Evolutionary conservation across 2,888 invertebrate genomes (phyloP).

Genomic region (Bedellia somnulentella): DNA sequence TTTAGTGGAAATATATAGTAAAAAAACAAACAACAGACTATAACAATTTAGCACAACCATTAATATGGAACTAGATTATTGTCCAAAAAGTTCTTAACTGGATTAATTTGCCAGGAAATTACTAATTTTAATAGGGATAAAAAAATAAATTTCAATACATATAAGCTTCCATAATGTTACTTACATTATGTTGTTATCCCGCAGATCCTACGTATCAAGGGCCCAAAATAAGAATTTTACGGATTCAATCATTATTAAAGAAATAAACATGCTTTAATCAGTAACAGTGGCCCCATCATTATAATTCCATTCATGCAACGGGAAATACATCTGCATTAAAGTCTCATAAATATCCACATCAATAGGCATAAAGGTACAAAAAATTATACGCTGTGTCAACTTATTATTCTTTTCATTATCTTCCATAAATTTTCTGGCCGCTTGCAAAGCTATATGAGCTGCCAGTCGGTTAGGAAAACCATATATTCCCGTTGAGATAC

Average conservation of each 20-base stretch:
- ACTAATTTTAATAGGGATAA: too few relatives aligned
- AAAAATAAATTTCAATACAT: too few relatives aligned
- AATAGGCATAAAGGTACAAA: conserved; percentile 74
- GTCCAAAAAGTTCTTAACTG: too few relatives aligned
- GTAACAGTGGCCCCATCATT: conserved; percentile 11
- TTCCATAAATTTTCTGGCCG: conserved; percentile 68
- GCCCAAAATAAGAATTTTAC: too few relatives aligned
- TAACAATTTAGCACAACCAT: too few relatives aligned
- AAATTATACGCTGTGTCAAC: conserved; percentile 73
- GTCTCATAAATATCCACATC: conserved; percentile 75
- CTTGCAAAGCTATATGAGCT: conserved; percentile 70
- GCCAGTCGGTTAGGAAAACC: conserved; percentile 82
- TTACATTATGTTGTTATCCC: too few relatives aligned
- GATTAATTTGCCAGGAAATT: too few relatives aligned
- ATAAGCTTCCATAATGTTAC: too few relatives aligned
- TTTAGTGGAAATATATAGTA: too few relatives aligned
- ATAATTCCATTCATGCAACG: conserved; percentile 36
- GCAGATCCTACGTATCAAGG: too few relatives aligned
- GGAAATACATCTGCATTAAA: conserved; percentile 73
- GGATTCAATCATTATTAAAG: conserved; percentile 2
- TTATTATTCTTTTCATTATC: conserved; percentile 23
- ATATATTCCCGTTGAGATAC: conserved; percentile 90
- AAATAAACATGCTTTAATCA: conserved; percentile 8
- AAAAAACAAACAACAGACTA: too few relatives aligned
- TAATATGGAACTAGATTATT: too few relatives aligned